Evolutionary conservation across 2,888 invertebrate genomes (phyloP), one percentile per base, ranked within the genome.

Genomic region (Chaetoderma sp.): DNA sequence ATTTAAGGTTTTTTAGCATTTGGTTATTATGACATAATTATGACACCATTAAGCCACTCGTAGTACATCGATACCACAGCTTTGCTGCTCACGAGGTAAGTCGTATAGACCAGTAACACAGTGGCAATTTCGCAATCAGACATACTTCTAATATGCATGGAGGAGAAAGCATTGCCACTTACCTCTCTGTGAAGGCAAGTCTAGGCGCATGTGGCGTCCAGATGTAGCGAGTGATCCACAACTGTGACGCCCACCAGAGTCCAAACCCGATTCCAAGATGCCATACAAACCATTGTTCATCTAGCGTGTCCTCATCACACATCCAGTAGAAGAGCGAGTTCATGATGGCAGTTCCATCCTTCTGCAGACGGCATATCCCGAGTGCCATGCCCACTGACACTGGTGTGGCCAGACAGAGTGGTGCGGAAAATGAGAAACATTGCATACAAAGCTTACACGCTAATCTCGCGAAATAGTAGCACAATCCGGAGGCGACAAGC

Each of bases 401-500:
- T 1, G 88, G 87, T 0, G 84, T 80, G 0, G 85, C 75, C 52
- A 88, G 67, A 25, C 77, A 79, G 2, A 88, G 71, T 1, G 88
- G 87, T 25, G 86, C 75, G 2, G 87, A 80, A 72, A 86, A 88
- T 60, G 86, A 83, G 61, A 87, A 80, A 10, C 79, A 75, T 75
- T 88, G 88, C 73, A 88, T 87, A 60, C 82, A 81, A 33, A 87
- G 81, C 72, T 86, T 87, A 75, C 89, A 89, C 4, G 89, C 88
- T 72, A 89, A 87, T 65, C 88, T 85, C 27, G 82, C 86, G 60
- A 85, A 84, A 63, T 87, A 86, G 72, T 87, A 88, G 68, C 87
- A 87, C n/a, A 87, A 60, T n/a, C 86, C 78, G 1, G 84, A 81
- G 2, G 86, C 79, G 8, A 78, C 67, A 28, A 82, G 72, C 69